Evolutionary conservation across 2,888 invertebrate species (phyloP).

Genomic region (Tetranychus piercei): DNA sequence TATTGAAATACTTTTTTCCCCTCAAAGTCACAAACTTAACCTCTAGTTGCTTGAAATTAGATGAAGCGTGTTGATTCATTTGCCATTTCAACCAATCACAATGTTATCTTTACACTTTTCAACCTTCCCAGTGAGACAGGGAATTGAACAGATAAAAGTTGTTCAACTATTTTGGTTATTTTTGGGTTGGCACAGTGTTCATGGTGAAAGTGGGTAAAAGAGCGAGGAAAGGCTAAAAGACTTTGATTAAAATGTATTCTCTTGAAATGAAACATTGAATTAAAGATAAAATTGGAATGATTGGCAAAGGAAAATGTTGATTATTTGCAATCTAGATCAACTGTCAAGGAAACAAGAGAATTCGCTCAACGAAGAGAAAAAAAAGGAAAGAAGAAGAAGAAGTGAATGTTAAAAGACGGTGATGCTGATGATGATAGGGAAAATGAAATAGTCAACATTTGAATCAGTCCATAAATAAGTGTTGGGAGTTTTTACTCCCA

Average conservation of each 20-base stretch:
- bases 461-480: neutral
- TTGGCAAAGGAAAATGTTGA: neutral
- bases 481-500: neutral
- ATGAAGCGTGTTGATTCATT: too few relatives aligned
- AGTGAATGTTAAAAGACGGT: neutral
- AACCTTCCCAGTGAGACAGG: too few relatives aligned
- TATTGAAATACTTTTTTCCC: too few relatives aligned
- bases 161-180: too few relatives aligned
- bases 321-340: neutral
- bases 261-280: neutral
- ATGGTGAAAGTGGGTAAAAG: neutral
- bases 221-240: neutral
- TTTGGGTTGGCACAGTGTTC: neutral
- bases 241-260: neutral
- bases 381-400: neutral
- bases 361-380: neutral
- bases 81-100: too few relatives aligned
- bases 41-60: too few relatives aligned
- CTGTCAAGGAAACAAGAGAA: constrained; percentile 1
- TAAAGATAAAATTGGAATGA: neutral
- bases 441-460: neutral
- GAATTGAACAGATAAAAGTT: too few relatives aligned
- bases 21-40: too few relatives aligned
- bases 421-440: neutral
- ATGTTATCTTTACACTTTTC: too few relatives aligned